phyloP scores from a whole-genome alignment of 2,888 invertebrate genomes.

The Thymelicus lineola region DNA sequence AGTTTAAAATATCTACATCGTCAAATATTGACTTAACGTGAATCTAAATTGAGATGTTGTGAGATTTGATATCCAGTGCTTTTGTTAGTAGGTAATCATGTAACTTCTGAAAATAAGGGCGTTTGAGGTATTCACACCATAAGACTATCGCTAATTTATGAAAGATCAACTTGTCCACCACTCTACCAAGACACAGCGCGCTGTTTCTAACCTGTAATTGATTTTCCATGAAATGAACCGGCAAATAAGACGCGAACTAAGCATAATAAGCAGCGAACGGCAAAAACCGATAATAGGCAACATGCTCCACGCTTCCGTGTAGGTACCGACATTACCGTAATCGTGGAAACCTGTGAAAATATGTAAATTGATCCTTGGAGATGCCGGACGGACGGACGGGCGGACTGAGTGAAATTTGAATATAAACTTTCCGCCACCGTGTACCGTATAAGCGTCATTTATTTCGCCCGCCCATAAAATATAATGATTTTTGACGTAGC shows the following conservation, averaged over 20 bases:
- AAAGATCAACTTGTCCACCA: too few relatives aligned
- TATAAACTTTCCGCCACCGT: constrained; percentile 78
- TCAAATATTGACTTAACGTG: too few relatives aligned
- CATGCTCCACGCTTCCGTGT: constrained; percentile 22
- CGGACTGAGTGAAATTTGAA: constrained; percentile 81
- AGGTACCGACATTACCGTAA: constrained; percentile 65
- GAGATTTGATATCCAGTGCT: too few relatives aligned
- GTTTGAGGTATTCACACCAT: too few relatives aligned
- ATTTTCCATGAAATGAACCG: too few relatives aligned
- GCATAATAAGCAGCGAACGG: constrained; percentile 27
- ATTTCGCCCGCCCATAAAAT: constrained; percentile 82
- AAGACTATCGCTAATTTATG: too few relatives aligned
- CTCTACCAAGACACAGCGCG: too few relatives aligned
- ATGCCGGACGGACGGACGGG: constrained; percentile 79
- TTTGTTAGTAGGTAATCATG: too few relatives aligned
- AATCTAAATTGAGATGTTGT: too few relatives aligned
- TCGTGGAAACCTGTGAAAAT: constrained; percentile 82
- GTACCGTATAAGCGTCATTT: constrained; percentile 81
- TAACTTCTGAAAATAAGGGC: too few relatives aligned
- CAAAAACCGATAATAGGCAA: constrained; percentile 31
- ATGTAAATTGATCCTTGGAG: constrained; percentile 85
- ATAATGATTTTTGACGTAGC: constrained; percentile 84
- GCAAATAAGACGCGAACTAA: neutral
- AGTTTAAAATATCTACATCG: neutral
- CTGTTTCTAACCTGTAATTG: too few relatives aligned